Evolutionary conservation across 2,888 invertebrate genomes (phyloP).

Genomic region (Axea sp.): DNA sequence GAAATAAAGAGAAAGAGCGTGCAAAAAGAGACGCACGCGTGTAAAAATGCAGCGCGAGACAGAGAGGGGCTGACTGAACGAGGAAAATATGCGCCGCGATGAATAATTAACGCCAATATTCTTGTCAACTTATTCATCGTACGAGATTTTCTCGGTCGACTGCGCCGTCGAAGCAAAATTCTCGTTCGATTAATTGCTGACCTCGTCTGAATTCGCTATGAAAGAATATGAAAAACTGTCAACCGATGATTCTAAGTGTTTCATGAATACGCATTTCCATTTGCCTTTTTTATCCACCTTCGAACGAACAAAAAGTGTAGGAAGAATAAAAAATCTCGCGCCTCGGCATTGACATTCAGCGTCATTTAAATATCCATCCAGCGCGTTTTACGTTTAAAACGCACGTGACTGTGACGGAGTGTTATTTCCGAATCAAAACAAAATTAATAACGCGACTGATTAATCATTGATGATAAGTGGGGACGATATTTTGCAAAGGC

Average conservation of each 20-base stretch:
- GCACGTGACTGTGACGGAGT: slow-evolving; percentile 11
- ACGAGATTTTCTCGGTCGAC: slow-evolving; percentile 12
- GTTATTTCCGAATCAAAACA: slow-evolving; percentile 7
- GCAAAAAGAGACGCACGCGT: slow-evolving; percentile 23
- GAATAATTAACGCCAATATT: slow-evolving; percentile 32
- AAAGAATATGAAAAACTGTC: slow-evolving; percentile 1
- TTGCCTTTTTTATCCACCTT: slow-evolving; percentile 1
- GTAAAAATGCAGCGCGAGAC: neutral
- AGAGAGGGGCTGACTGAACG: neutral
- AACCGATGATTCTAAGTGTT: slow-evolving; percentile 3
- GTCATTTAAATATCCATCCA: slow-evolving; percentile 20
- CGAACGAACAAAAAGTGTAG: slow-evolving; percentile 5
- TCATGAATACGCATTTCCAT: slow-evolving; percentile 30
- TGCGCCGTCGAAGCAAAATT: slow-evolving; percentile 25
- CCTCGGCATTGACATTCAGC: slow-evolving; percentile 39
- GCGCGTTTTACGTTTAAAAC: neutral
- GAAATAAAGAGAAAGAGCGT: slow-evolving; percentile 47
- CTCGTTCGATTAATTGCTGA: slow-evolving; percentile 18
- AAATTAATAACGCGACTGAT: slow-evolving; percentile 8
- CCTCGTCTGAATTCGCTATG: slow-evolving; percentile 17
- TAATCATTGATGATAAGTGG: slow-evolving; percentile 5
- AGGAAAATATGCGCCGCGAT: slow-evolving; percentile 54
- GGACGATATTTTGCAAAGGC: neutral
- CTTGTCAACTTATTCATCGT: slow-evolving; percentile 27
- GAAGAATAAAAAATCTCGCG: slow-evolving; percentile 9